Percentiles rank a stretch among this genome's conserved stretches.
phyloP scores from a whole-genome alignment of 2,113 vertebrate genomes.

The Pan paniscus region DNA sequence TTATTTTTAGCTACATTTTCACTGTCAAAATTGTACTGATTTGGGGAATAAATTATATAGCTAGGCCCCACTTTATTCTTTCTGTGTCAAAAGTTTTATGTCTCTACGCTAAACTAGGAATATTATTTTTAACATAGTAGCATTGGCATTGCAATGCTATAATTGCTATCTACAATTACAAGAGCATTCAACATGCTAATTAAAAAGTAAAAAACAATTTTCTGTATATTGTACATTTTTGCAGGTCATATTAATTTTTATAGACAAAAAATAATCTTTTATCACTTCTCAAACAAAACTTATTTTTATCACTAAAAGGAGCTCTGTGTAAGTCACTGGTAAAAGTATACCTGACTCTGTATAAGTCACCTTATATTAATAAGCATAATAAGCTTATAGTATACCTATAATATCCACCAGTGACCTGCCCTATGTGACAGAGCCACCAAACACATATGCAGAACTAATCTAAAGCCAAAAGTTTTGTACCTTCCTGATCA shows the following conservation, averaged over 20 bases:
- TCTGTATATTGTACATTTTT: background rate
- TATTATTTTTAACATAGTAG: background rate
- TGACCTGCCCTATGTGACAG: background rate
- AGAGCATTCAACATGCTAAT: background rate
- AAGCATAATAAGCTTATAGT: background rate
- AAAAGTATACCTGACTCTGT: background rate
- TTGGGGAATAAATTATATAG: background rate
- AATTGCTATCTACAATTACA: background rate
- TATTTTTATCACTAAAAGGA: background rate
- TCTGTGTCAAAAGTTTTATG: background rate
- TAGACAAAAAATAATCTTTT: background rate
- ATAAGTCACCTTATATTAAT: background rate
- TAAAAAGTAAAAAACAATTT: background rate
- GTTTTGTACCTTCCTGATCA: background rate
- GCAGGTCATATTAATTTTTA: background rate
- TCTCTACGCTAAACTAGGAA: background rate
- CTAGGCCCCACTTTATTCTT: background rate
- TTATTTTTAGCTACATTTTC: background rate
- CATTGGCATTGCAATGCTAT: background rate
- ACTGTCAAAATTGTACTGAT: background rate
- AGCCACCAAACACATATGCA: background rate
- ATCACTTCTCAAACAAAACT: background rate
- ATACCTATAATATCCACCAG: background rate
- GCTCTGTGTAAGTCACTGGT: background rate
- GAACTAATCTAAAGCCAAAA: background rate